A percentile compares a stretch with the other conserved stretches of the same genome.
Evolutionary conservation across 2,113 vertebrate genomes (phyloP).

Genomic region (Solenodon paradoxus): DNA sequence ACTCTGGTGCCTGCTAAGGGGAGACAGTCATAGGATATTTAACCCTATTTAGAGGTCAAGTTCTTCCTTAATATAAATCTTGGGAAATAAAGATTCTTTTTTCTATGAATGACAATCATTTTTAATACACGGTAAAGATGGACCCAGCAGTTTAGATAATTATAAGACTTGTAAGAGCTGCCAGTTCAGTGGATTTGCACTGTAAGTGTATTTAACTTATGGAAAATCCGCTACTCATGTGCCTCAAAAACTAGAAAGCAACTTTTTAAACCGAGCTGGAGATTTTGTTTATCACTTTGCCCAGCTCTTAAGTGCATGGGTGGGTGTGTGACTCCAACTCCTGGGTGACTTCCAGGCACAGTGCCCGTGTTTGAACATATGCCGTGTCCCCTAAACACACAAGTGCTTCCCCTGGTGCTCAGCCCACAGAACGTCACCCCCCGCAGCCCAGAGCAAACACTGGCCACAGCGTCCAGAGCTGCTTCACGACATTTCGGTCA

Average conservation of each 20-base stretch:
- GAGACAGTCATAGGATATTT: background rate
- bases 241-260: background rate
- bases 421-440: background rate
- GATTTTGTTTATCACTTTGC: background rate
- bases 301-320: too few species aligned
- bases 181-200: background rate
- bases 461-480: too few species aligned
- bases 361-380: background rate
- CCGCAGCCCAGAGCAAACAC: background rate
- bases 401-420: background rate
- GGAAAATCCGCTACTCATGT: background rate
- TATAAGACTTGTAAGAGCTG: background rate
- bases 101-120: background rate
- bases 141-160: background rate
- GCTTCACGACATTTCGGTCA: too few species aligned
- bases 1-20: background rate
- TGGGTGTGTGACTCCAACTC: background rate
- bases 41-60: background rate
- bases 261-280: background rate
- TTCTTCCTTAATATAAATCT: background rate
- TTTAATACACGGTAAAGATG: background rate
- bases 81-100: background rate
- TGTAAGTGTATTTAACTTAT: background rate
- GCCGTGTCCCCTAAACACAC: background rate
- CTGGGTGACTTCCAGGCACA: background rate